phyloP scores from a whole-genome alignment of 2,888 invertebrate species.

The Eutolmus rufibarbis region DNA sequence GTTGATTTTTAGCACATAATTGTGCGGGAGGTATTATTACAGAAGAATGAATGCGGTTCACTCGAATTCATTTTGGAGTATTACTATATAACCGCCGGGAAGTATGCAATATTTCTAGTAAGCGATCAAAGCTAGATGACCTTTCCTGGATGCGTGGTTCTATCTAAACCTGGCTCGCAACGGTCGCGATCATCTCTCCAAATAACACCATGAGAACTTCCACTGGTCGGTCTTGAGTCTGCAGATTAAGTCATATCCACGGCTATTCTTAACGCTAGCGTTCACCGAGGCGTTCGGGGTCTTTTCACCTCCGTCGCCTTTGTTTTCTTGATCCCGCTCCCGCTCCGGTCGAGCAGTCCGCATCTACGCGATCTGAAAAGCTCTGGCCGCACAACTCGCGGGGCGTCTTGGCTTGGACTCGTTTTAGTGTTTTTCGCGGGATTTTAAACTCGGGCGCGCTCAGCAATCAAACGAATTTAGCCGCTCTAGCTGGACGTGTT shows the following conservation, averaged over 20 bases:
- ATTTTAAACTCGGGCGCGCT: neutral
- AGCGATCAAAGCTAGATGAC: neutral
- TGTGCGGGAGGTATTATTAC: neutral
- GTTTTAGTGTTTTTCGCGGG: neutral
- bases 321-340: neutral
- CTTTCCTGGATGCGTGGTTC: neutral
- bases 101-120: neutral
- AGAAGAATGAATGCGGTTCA: neutral
- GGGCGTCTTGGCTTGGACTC: neutral
- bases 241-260: slow-evolving; percentile 7
- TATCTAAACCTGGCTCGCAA: neutral
- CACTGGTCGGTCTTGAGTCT: neutral
- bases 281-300: neutral
- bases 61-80: neutral
- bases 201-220: neutral
- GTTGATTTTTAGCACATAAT: neutral
- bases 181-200: slow-evolving; percentile 7
- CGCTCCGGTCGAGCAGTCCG: neutral
- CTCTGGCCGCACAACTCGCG: neutral
- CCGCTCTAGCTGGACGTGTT: slow-evolving; percentile 17
- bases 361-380: neutral
- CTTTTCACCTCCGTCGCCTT: neutral
- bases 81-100: neutral
- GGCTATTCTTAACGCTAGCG: neutral
- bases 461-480: slow-evolving; percentile 25